phyloP scores from a whole-genome alignment of 2,113 vertebrate species.

The Spea bombifrons region DNA sequence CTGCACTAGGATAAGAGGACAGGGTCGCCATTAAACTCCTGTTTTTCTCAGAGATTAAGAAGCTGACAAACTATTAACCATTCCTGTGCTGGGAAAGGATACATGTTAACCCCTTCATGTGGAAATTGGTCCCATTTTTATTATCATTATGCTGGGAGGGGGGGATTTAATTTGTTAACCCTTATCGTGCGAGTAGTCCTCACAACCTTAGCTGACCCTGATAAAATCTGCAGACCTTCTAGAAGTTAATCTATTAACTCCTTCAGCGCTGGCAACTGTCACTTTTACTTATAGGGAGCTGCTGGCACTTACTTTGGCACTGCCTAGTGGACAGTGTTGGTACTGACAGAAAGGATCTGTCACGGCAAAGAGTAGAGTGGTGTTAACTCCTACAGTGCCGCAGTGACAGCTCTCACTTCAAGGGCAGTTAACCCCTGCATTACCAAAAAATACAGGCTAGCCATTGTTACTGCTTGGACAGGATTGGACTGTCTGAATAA shows the following conservation, averaged over 20 bases:
- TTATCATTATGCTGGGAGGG: neutral
- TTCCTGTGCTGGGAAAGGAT: neutral
- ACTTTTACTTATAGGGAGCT: slow-evolving; percentile 11
- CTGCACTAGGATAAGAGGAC: no score
- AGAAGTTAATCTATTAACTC: neutral
- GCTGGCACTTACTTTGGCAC: no score
- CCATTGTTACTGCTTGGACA: no score
- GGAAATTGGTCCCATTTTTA: neutral
- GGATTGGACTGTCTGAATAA: no score
- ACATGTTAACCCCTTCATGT: no score
- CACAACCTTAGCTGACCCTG: neutral
- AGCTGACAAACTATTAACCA: neutral
- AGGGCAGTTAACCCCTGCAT: neutral
- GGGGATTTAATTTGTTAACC: neutral
- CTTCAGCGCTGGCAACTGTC: neutral
- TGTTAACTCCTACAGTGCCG: slow-evolving; percentile 12
- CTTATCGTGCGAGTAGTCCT: neutral
- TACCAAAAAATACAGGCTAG: neutral
- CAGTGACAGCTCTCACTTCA: neutral
- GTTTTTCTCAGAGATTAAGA: no score
- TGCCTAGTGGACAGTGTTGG: no score
- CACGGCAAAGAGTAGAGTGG: no score
- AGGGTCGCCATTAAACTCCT: no score
- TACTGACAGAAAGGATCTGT: no score
- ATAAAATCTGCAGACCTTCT: no score